Evolutionary conservation across 2,888 invertebrate genomes (phyloP).

Genomic region (Belgica antarctica): DNA sequence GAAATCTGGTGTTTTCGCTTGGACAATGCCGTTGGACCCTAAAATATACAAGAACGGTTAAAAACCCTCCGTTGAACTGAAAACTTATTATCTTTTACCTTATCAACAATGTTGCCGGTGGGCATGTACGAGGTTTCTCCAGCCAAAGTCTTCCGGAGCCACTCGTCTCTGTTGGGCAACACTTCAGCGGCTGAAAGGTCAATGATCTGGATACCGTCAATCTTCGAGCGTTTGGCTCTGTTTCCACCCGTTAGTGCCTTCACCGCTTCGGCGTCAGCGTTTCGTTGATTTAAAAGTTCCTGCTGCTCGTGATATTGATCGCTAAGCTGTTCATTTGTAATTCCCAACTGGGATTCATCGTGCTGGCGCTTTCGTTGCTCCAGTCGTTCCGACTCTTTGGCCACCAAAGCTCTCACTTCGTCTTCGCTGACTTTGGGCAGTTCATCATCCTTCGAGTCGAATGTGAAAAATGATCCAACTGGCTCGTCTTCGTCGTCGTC

Average conservation of each 20-base stretch:
- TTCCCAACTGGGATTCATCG: background rate
- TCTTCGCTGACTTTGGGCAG: constrained; percentile 57
- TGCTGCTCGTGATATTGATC: background rate
- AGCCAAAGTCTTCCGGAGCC: constrained; percentile 76
- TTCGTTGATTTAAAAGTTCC: too few relatives aligned
- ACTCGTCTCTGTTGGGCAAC: constrained; percentile 74
- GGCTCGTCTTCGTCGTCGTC: constrained; percentile 57
- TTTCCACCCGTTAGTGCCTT: constrained; percentile 69
- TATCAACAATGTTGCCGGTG: constrained; percentile 55
- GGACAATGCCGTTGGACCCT: constrained; percentile 65
- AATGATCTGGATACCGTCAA: constrained; percentile 66
- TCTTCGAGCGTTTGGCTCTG: constrained; percentile 60
- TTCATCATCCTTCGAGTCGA: constrained; percentile 55
- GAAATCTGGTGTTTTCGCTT: constrained; percentile 93
- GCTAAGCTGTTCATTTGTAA: too few relatives aligned
- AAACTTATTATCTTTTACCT: constrained; percentile 16
- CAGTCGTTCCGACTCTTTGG: constrained; percentile 52
- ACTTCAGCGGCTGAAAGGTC: constrained; percentile 81
- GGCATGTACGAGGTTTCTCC: constrained; percentile 62
- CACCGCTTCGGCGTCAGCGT: constrained; percentile 51
- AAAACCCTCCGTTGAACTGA: background rate
- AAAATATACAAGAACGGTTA: background rate
- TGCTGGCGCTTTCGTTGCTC: constrained; percentile 40
- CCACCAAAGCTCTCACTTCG: constrained; percentile 53
- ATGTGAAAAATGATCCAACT: constrained; percentile 53